Conservation (phyloP, 2,888 invertebrate genomes). For the Aporophyla lueneburgensis region DNA sequence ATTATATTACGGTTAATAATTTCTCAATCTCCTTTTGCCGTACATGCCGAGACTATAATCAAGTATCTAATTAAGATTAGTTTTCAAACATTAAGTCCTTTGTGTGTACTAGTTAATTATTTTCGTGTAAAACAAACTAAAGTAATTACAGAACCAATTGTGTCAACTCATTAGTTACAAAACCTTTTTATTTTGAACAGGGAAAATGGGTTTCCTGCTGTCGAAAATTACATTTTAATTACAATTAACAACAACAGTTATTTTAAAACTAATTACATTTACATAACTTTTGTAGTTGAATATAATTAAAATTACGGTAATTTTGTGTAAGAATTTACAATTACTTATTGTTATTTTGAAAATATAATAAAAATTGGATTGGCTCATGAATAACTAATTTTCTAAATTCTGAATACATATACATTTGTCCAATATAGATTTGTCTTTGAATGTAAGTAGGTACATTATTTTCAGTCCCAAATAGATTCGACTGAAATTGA, state of each 20-base stretch:
- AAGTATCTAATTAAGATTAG: conserved; percentile 27
- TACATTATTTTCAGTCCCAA: not conserved
- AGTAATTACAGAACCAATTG: conserved; percentile 27
- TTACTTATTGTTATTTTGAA: not conserved
- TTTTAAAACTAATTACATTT: not conserved
- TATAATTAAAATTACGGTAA: not conserved
- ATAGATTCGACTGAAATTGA: not conserved
- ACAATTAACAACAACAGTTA: not conserved
- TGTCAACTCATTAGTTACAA: not conserved
- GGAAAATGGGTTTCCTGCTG: not conserved
- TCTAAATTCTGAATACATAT: not conserved
- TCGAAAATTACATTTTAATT: not conserved
- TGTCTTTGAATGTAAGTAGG: not conserved
- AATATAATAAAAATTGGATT: not conserved
- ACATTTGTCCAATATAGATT: no score
- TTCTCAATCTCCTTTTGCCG: not conserved
- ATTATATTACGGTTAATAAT: not conserved
- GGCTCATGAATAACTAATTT: not conserved
- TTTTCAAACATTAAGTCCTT: conserved; percentile 21
- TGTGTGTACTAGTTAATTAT: conserved; percentile 28
- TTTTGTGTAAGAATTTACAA: not conserved
- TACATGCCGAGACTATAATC: not conserved
- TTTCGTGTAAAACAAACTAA: conserved; percentile 18
- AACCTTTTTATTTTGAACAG: not conserved
- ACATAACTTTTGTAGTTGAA: not conserved